Conservation (phyloP, 2,888 invertebrate species). For the Capitulum mitella region DNA sequence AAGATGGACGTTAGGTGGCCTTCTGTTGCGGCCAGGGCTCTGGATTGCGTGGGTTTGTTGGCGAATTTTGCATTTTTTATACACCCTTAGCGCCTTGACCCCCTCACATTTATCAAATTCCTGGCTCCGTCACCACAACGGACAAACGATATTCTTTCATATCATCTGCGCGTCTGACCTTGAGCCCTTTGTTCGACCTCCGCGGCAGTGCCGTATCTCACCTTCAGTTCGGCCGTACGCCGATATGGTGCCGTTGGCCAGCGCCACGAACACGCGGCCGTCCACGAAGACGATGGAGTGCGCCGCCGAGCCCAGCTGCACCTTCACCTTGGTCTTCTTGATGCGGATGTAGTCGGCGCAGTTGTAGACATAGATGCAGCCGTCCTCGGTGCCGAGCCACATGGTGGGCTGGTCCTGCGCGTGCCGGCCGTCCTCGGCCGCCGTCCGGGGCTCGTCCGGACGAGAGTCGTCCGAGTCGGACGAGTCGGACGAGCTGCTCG, state of each 20-base stretch:
- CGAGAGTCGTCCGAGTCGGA: neutral
- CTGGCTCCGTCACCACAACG: too few species aligned
- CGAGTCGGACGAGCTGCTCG: neutral
- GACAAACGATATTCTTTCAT: too few species aligned
- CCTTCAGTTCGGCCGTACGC: slow-evolving; percentile 78
- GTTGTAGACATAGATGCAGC: slow-evolving; percentile 91
- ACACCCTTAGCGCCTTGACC: too few species aligned
- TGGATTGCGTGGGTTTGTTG: too few species aligned
- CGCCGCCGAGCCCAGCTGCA: slow-evolving; percentile 41
- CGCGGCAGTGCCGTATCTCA: too few species aligned
- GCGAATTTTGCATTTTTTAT: too few species aligned
- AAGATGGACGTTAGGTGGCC: too few species aligned
- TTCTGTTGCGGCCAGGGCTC: too few species aligned
- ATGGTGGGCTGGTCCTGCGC: slow-evolving; percentile 64
- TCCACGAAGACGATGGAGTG: slow-evolving; percentile 54
- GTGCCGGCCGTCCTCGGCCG: neutral
- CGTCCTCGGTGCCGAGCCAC: slow-evolving; percentile 97
- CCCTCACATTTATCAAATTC: too few species aligned
- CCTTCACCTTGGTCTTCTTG: slow-evolving; percentile 79
- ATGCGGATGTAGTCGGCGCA: slow-evolving; percentile 88
- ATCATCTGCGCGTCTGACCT: too few species aligned
- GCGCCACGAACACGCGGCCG: slow-evolving; percentile 84
- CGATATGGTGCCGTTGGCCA: slow-evolving; percentile 84
- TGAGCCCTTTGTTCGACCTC: too few species aligned
- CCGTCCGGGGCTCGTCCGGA: neutral